Evolutionary conservation across 2,113 vertebrate species (phyloP).

Genomic region (Phalacrocorax carbo): DNA sequence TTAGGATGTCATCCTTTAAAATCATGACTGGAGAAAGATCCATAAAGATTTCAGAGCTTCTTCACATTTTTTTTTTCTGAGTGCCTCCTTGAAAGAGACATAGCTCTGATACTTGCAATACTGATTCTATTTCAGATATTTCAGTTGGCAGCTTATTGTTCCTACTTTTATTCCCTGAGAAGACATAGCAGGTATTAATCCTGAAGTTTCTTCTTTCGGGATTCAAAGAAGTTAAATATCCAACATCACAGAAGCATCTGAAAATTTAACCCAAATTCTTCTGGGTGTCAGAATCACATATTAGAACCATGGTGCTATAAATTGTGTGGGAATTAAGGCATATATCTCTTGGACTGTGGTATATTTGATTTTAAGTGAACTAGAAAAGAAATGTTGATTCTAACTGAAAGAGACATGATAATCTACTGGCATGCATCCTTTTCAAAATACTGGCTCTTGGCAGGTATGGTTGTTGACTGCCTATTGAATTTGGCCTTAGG

Average conservation of each 20-base stretch:
- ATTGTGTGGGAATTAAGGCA: constrained; percentile 55
- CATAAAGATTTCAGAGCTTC: neutral
- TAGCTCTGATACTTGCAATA: neutral
- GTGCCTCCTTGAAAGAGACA: neutral
- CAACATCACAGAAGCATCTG: neutral
- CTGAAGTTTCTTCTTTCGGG: neutral
- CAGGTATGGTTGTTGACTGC: constrained; percentile 49
- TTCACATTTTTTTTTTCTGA: neutral
- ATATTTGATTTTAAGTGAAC: constrained; percentile 68
- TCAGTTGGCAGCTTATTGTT: neutral
- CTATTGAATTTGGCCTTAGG: constrained; percentile 71
- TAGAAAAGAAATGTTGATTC: constrained; percentile 73
- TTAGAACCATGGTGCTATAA: neutral
- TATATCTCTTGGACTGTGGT: constrained; percentile 40
- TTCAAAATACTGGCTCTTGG: constrained; percentile 64
- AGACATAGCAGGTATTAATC: neutral
- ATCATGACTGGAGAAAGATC: neutral
- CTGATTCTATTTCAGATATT: constrained; percentile 32
- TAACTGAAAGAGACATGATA: constrained; percentile 72
- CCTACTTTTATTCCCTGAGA: neutral
- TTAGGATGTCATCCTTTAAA: neutral
- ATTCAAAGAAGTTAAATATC: neutral
- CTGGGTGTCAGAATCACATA: neutral
- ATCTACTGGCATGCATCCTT: constrained; percentile 60
- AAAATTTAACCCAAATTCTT: constrained; percentile 11